Base-by-base conservation (phyloP, 2,797 vertebrate genomes). In the Chromis chromis region DNA sequence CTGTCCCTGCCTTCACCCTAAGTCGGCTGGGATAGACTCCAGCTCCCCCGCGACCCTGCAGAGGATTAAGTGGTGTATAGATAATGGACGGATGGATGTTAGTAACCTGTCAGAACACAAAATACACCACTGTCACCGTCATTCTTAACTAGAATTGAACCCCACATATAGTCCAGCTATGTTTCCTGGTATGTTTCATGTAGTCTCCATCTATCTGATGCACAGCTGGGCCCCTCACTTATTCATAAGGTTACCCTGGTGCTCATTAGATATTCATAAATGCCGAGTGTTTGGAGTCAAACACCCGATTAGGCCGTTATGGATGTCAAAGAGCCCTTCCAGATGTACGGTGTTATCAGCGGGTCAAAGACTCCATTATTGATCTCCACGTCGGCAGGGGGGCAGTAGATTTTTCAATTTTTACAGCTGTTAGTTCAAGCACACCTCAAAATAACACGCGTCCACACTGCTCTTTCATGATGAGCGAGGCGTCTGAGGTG, bases 221-320 rank as follows among this genome's bases (percentile, higher is more conserved):
- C 85, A 84, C 89, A 89, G 89, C 86, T 88, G 90, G 81, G 60
- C 28, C 79, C 49, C 75, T 91, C 86, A 88, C 79, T 91, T 92
- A 93, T 93, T 93, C 88, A 93, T 90, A 78, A 86, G 82, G 79
- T 78, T 81, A 88, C 86, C 74, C 81, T 24, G 12, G 22, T 1
- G 42, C 74, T 89, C 87, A 92, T 91, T 76, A 85, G 67, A 89
- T 92, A 92, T 91, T 92, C 85, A 90, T 88, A 91, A 88, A 90
- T 66, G 40, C 62, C 33, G 81, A 84, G 85, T 68, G 76, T 90
- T 89, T 79, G 78, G 81, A 92, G 87, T 89, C 87, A 89, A 90
- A 86, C 84, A 69, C 70, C 70, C 79, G 77, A 92, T 92, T 87
- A 87, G 72, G 69, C 66, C 22, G 33, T 85, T 85, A 56, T n/a